These are phyloP conservation scores for Cuculus canorus DNA, from an alignment of 2,797 vertebrate species.

Conservation along the genomic window DNA sequence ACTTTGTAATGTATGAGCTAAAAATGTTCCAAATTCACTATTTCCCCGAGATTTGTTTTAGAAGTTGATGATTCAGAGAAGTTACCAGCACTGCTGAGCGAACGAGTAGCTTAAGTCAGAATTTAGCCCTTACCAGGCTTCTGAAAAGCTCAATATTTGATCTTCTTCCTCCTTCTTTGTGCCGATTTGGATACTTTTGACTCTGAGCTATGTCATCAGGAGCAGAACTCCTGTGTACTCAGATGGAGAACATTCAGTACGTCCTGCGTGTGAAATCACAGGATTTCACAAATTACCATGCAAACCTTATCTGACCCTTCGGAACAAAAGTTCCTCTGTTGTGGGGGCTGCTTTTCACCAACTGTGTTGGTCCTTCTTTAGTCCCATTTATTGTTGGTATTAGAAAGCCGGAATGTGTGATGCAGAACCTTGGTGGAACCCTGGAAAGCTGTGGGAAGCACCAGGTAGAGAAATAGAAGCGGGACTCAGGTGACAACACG, in stretches of 20 bases:
- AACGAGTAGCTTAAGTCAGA: not conserved
- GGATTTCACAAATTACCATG: not conserved
- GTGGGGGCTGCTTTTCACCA: not conserved
- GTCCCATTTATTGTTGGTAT: not conserved
- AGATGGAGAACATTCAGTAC: not conserved
- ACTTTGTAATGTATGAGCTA: not conserved
- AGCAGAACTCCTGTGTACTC: not conserved
- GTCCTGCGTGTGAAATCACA: not conserved
- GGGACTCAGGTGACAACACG: not conserved
- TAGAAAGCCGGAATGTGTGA: not conserved
- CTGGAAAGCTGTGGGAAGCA: fast-evolving
- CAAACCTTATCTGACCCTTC: not conserved
- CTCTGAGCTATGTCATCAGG: not conserved
- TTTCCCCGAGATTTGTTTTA: not conserved
- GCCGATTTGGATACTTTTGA: not conserved
- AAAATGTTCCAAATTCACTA: not conserved
- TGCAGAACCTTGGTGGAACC: not conserved
- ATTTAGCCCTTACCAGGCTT: not conserved
- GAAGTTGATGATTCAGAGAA: no score
- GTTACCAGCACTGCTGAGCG: not conserved
- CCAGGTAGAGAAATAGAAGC: not conserved
- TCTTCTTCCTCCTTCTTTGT: not conserved
- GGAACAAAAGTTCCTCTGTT: not conserved
- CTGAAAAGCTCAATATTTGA: not conserved
- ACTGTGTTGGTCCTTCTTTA: not conserved